Conservation (phyloP, 1,140 invertebrate genomes). For the Theocolax elegans region DNA sequence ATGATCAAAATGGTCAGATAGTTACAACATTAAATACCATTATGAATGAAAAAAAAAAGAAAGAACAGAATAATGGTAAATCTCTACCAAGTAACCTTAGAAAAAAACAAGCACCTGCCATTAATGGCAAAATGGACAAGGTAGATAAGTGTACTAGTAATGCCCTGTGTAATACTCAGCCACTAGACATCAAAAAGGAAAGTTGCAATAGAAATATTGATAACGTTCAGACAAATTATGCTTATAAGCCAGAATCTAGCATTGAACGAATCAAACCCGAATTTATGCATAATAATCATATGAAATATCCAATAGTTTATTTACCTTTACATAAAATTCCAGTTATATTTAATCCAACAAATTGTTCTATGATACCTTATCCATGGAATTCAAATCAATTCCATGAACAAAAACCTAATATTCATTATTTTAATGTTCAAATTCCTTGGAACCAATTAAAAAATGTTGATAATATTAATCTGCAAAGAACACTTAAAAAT, state of each 20-base stretch:
- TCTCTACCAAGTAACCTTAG: too few relatives aligned
- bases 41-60: slow-evolving; percentile 7
- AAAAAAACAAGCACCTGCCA: neutral
- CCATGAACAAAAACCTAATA: neutral
- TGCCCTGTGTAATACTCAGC: too few relatives aligned
- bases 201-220: too few relatives aligned
- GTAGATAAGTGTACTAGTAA: neutral
- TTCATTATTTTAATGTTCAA: neutral
- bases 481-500: too few relatives aligned
- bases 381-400: slow-evolving; percentile 15
- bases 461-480: neutral
- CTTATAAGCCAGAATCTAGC: too few relatives aligned
- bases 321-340: too few relatives aligned
- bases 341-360: neutral
- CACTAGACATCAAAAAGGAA: too few relatives aligned
- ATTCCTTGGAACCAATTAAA: slow-evolving; percentile 12
- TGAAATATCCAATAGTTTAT: too few relatives aligned
- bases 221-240: too few relatives aligned
- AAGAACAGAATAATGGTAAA: neutral
- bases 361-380: slow-evolving; percentile 23
- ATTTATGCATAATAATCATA: too few relatives aligned
- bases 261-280: too few relatives aligned
- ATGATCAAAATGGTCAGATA: slow-evolving; percentile 43
- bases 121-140: neutral
- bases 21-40: slow-evolving; percentile 35